These are phyloP conservation scores for Manacus vitellinus DNA, from an alignment of 2,113 vertebrate species.

Conservation along the genomic window DNA sequence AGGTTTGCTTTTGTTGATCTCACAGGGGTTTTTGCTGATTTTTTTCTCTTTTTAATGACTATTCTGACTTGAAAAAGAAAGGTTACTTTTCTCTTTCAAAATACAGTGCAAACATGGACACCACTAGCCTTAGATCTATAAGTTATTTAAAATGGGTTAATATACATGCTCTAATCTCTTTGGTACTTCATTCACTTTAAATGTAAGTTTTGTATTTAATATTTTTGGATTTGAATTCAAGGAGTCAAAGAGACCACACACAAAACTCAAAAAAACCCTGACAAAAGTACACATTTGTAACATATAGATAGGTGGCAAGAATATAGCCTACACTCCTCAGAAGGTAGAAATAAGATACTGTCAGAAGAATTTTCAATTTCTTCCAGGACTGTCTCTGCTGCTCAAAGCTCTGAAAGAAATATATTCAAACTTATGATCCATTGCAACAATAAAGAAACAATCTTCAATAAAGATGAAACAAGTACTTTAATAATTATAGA, in stretches of 20 bases:
- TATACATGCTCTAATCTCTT: not conserved
- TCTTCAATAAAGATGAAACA: not conserved
- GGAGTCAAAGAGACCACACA: not conserved
- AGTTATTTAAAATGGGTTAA: not conserved
- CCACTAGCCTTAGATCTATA: not conserved
- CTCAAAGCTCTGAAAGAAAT: not conserved
- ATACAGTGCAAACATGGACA: not conserved
- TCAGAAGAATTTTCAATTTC: not conserved
- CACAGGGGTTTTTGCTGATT: rapidly evolving
- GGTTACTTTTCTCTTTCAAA: not conserved
- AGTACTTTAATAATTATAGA: not conserved
- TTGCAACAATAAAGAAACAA: not conserved
- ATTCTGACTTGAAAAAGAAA: not conserved
- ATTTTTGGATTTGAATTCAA: not conserved
- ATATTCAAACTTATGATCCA: not conserved
- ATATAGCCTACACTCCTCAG: not conserved
- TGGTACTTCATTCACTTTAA: not conserved
- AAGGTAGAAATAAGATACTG: not conserved
- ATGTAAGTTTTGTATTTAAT: not conserved
- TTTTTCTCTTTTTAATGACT: not conserved
- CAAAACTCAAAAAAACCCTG: not conserved
- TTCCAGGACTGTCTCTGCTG: not conserved
- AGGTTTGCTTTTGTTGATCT: not conserved
- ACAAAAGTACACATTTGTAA: not conserved
- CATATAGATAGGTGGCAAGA: not conserved